Percentiles rank a stretch among this genome's conserved stretches.
phyloP scores from a whole-genome alignment of 2,888 invertebrate genomes.

The Parnassius orleans region DNA sequence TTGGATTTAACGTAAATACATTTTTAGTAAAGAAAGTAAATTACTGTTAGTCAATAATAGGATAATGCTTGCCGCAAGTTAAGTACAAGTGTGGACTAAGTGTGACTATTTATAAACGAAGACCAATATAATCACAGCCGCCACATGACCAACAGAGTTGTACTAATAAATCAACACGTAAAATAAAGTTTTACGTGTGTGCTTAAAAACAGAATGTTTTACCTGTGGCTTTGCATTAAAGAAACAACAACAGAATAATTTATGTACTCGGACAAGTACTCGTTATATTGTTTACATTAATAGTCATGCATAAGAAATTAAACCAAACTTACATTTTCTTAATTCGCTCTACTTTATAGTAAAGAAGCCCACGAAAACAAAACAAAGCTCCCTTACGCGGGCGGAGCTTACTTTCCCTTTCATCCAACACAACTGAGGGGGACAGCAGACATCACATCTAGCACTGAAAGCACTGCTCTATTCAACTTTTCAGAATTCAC shows the following conservation, averaged over 20 bases:
- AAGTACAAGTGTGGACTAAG: slow-evolving; percentile 60
- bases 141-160: slow-evolving; percentile 56
- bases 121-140: slow-evolving; percentile 62
- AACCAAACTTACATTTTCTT: slow-evolving; percentile 62
- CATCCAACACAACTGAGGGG: slow-evolving; percentile 59
- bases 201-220: slow-evolving; percentile 22
- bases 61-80: slow-evolving; percentile 50
- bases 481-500: slow-evolving; percentile 64
- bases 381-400: slow-evolving; percentile 59
- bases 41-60: slow-evolving; percentile 27
- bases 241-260: too few relatives aligned
- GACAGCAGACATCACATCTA: slow-evolving; percentile 58
- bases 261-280: too few relatives aligned
- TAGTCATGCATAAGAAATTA: slow-evolving; percentile 18
- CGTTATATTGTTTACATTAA: neutral
- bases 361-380: slow-evolving; percentile 71
- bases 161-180: slow-evolving; percentile 56
- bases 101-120: slow-evolving; percentile 67
- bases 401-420: slow-evolving; percentile 70
- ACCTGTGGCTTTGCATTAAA: neutral
- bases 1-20: neutral
- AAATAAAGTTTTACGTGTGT: slow-evolving; percentile 27
- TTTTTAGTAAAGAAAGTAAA: slow-evolving; percentile 13
- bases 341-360: slow-evolving; percentile 59
- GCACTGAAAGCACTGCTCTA: slow-evolving; percentile 72